These are phyloP conservation scores for Latrodectus hesperus DNA, from an alignment of 2,888 invertebrate genomes.

Conservation along the genomic window DNA sequence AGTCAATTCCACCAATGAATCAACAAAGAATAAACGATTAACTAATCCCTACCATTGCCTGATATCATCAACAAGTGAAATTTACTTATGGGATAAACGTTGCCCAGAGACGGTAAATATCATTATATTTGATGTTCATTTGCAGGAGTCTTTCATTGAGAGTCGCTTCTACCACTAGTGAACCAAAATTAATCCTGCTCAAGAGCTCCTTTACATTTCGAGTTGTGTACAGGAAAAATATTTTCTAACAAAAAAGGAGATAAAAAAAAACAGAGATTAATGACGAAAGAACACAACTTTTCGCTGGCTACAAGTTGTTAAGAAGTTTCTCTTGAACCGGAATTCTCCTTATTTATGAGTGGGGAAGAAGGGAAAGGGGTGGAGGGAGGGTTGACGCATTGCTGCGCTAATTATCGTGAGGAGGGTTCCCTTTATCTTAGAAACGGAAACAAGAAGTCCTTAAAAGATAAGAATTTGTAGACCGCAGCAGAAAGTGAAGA, in stretches of 20 bases:
- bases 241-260: neutral
- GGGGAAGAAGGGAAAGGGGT: neutral
- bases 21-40: too few species aligned
- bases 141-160: too few species aligned
- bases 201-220: too few species aligned
- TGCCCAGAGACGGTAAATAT: too few species aligned
- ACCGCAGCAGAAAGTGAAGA: neutral
- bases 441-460: too few species aligned
- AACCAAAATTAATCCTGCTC: too few species aligned
- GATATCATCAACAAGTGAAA: too few species aligned
- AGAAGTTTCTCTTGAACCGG: conserved; percentile 36
- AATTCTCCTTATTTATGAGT: conserved; percentile 24
- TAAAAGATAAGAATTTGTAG: neutral
- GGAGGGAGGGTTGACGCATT: conserved; percentile 20
- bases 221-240: conserved; percentile 33
- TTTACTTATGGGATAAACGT: too few species aligned
- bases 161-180: too few species aligned
- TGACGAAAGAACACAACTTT: conserved; percentile 37
- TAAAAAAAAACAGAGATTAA: conserved; percentile 43
- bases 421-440: neutral
- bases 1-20: too few species aligned
- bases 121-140: too few species aligned
- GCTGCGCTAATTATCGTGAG: conserved; percentile 35
- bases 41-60: too few species aligned
- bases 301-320: conserved; percentile 49